Conservation (phyloP, 1,140 invertebrate species). For the Chionoecetes opilio region DNA sequence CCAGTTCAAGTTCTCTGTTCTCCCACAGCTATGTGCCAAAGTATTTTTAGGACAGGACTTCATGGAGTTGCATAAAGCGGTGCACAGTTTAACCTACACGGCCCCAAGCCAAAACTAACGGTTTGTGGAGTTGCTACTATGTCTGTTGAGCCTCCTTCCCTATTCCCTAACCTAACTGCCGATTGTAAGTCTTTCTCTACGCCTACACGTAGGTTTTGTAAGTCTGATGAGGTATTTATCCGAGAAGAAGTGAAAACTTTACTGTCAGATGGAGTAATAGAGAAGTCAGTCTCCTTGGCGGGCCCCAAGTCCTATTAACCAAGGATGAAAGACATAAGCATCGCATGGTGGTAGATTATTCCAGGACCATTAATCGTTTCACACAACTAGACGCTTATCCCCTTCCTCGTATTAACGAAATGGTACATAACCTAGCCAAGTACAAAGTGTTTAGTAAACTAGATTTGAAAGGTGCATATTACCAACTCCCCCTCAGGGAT, state of each 20-base stretch:
- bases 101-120: neutral
- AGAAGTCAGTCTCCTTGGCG: neutral
- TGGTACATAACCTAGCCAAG: neutral
- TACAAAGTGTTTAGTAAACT: slow-evolving; percentile 41
- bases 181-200: slow-evolving; percentile 32
- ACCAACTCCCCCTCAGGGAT: slow-evolving; percentile 81
- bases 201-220: neutral
- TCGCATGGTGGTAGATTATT: too few relatives aligned
- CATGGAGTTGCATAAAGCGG: too few relatives aligned
- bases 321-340: too few relatives aligned
- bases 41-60: too few relatives aligned
- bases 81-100: too few relatives aligned
- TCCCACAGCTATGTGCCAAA: too few relatives aligned
- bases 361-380: slow-evolving; percentile 63
- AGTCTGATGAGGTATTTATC: slow-evolving; percentile 14
- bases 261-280: neutral
- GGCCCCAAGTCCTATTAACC: slow-evolving; percentile 51
- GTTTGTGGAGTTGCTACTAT: neutral
- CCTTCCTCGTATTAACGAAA: slow-evolving; percentile 60
- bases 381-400: slow-evolving; percentile 70
- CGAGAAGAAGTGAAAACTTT: neutral
- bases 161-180: neutral
- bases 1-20: too few relatives aligned
- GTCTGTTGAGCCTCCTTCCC: neutral
- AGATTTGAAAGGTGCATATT: slow-evolving; percentile 80